Evolutionary conservation across 1,140 invertebrate genomes (phyloP).

Genomic region (Vanessa atalanta): DNA sequence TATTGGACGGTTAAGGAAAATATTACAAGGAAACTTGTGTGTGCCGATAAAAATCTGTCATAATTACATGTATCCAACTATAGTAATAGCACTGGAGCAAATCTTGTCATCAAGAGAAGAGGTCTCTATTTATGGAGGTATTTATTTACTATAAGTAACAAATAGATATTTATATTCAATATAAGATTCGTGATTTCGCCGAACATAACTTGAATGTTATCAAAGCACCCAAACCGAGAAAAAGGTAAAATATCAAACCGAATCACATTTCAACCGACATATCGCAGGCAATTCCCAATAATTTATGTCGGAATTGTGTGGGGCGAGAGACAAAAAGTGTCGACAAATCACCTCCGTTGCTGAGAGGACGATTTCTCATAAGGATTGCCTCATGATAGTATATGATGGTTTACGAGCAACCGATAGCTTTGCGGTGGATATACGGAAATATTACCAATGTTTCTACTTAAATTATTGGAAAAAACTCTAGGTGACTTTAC

Average conservation of each 20-base stretch:
- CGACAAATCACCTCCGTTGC: constrained; percentile 20
- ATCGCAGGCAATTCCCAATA: constrained; percentile 22
- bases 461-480: neutral
- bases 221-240: neutral
- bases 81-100: no score
- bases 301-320: constrained; percentile 28
- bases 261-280: constrained; percentile 24
- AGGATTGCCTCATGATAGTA: constrained; percentile 34
- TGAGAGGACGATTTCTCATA: constrained; percentile 34
- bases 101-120: no score
- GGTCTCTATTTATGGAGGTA: no score
- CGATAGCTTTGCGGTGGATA: neutral
- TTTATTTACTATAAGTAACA: no score
- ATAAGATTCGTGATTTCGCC: no score
- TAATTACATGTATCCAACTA: no score
- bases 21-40: no score
- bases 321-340: constrained; percentile 20
- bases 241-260: constrained; percentile 2
- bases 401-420: constrained; percentile 10
- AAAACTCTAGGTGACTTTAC: no score
- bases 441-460: neutral
- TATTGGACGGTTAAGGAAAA: no score
- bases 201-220: no score
- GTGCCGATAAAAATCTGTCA: no score
- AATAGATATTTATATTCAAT: no score